Evolutionary conservation across 2,113 vertebrate species (phyloP).

Genomic region (Ardeotis arabs): DNA sequence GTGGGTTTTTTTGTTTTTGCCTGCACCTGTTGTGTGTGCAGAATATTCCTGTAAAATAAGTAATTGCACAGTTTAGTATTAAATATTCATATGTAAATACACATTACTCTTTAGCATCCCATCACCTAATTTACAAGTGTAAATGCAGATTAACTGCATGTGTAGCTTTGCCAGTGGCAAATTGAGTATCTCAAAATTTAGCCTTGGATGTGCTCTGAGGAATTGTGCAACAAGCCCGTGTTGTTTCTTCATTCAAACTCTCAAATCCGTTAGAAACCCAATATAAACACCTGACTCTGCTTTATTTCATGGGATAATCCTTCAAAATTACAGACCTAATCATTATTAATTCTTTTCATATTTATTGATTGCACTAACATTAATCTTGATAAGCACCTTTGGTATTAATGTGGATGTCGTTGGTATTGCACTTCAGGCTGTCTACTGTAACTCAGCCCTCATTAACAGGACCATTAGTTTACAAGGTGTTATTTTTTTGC

Average conservation of each 20-base stretch:
- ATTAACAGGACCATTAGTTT: conserved; percentile 45
- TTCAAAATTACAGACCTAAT: conserved; percentile 45
- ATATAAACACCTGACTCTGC: neutral
- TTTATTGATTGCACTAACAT: conserved; percentile 40
- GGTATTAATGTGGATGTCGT: neutral
- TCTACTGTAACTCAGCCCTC: conserved; percentile 4
- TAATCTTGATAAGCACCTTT: conserved; percentile 49
- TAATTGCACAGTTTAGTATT: neutral
- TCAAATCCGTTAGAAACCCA: conserved; percentile 6
- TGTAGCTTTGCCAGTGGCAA: neutral
- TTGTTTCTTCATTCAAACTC: neutral
- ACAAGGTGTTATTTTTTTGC: neutral
- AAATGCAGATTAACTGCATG: neutral
- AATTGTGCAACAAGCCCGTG: neutral
- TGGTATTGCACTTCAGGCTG: neutral
- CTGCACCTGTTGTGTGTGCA: neutral
- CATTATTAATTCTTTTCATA: conserved; percentile 41
- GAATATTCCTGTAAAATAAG: neutral
- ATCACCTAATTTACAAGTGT: neutral
- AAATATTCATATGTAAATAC: neutral
- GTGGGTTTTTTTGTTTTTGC: neutral
- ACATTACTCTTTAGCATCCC: neutral
- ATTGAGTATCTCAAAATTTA: neutral
- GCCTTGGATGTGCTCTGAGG: neutral
- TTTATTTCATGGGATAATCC: neutral